Conservation (phyloP, 2,797 vertebrate genomes). For the Gadopsis marmoratus region DNA sequence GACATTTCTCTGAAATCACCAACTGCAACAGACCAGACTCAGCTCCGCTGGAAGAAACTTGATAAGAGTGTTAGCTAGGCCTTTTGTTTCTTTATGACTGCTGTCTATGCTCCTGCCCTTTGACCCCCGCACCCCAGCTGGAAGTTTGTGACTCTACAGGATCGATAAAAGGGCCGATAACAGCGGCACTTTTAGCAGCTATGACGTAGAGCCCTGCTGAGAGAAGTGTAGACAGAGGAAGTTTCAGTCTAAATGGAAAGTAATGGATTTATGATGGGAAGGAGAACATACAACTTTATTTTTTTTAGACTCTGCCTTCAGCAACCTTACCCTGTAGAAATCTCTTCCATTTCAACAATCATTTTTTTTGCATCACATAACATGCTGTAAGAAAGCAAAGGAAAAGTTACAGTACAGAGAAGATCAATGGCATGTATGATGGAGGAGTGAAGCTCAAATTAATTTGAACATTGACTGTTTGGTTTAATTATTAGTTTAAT, state of each 20-base stretch:
- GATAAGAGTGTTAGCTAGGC: not conserved
- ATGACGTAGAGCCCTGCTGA: conserved; percentile 18
- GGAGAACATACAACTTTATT: conserved; percentile 20
- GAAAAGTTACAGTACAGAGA: not conserved
- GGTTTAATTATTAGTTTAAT: not conserved
- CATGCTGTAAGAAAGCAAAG: not conserved
- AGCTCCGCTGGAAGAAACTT: not conserved
- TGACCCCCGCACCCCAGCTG: conserved; percentile 41
- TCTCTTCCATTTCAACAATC: not conserved
- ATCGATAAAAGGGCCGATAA: conserved; percentile 52
- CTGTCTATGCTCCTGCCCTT: conserved; percentile 20
- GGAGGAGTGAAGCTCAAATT: conserved; percentile 11
- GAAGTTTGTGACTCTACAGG: conserved; percentile 41
- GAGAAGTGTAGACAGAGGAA: conserved; percentile 34
- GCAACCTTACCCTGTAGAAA: conserved; percentile 14
- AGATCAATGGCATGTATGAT: conserved; percentile 1
- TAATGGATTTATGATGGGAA: conserved; percentile 38
- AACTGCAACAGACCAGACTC: not conserved
- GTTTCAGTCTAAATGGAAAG: conserved; percentile 43
- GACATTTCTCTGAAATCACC: conserved; percentile 26
- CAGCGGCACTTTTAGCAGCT: conserved; percentile 40
- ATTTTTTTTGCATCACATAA: not conserved
- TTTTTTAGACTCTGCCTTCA: conserved; percentile 24
- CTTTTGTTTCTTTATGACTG: conserved; percentile 38
- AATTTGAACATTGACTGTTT: not conserved